Evolutionary conservation across 1,140 invertebrate species (phyloP).

Genomic region (Melipona quadrifasciata): DNA sequence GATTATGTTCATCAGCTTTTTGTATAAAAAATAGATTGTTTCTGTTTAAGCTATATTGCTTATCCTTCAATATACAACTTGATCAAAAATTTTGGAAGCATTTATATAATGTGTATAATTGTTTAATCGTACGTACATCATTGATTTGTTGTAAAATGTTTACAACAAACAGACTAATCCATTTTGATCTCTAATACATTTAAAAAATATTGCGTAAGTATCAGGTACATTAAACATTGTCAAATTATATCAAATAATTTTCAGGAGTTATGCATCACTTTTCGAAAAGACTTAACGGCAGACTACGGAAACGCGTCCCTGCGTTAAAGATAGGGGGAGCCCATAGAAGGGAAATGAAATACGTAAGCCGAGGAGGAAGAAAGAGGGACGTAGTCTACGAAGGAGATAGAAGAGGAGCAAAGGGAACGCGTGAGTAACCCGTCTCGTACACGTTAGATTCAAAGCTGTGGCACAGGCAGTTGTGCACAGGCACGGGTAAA

Average conservation of each 20-base stretch:
- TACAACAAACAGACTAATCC: not conserved
- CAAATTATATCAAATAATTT: not conserved
- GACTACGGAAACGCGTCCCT: slow-evolving; percentile 13
- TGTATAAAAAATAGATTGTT: not conserved
- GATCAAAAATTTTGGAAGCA: not conserved
- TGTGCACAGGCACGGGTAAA: slow-evolving; percentile 43
- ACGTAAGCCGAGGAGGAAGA: not conserved
- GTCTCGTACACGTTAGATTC: slow-evolving; percentile 46
- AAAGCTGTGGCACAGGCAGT: slow-evolving; percentile 37
- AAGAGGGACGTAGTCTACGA: not conserved
- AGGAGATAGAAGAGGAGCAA: not conserved
- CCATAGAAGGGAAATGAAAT: slow-evolving; percentile 7
- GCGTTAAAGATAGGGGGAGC: slow-evolving; percentile 9
- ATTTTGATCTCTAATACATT: not conserved
- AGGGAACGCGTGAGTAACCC: slow-evolving; percentile 38
- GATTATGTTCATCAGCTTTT: slow-evolving; percentile 57
- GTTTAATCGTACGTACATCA: not conserved
- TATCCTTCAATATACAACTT: not conserved
- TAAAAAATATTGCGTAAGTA: slow-evolving; percentile 21
- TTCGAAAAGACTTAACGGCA: slow-evolving; percentile 6
- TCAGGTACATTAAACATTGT: not conserved
- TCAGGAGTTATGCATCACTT: not conserved
- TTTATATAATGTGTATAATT: not conserved
- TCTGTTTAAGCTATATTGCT: not conserved
- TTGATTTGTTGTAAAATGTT: not conserved